Evolutionary conservation across 2,888 invertebrate species (phyloP).

Genomic region (Aricia artaxerxes): DNA sequence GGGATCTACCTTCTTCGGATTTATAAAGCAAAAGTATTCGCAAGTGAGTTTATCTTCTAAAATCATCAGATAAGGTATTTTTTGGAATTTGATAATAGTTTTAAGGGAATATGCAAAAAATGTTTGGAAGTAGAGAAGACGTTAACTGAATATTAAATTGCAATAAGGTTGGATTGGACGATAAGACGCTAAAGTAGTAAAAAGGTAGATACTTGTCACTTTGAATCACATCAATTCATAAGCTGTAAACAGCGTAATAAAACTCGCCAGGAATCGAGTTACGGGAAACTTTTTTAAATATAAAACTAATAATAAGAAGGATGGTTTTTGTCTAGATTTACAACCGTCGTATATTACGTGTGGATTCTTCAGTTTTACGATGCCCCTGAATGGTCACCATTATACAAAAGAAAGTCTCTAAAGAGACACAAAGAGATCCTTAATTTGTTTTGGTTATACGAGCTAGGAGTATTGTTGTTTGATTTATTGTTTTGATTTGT

Average conservation of each 20-base stretch:
- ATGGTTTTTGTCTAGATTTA: constrained; percentile 53
- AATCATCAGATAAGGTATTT: not conserved
- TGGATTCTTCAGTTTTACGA: constrained; percentile 55
- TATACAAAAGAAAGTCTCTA: constrained; percentile 48
- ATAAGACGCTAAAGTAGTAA: not conserved
- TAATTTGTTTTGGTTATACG: constrained; percentile 77
- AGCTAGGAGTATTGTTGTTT: constrained; percentile 60
- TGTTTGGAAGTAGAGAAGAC: not conserved
- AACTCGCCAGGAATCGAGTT: constrained; percentile 29
- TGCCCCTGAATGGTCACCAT: constrained; percentile 68
- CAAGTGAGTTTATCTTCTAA: not conserved
- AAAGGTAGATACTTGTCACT: not conserved
- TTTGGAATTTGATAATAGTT: not conserved
- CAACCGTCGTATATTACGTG: constrained; percentile 60
- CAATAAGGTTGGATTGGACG: not conserved
- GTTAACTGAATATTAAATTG: not conserved
- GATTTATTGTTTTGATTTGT: constrained; percentile 62
- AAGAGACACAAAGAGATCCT: constrained; percentile 47
- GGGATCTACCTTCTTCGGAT: not conserved
- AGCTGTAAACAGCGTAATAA: constrained; percentile 32
- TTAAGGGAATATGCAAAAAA: too few species aligned
- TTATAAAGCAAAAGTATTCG: not conserved
- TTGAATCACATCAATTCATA: constrained; percentile 21
- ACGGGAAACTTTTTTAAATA: constrained; percentile 28
- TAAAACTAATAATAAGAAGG: constrained; percentile 25